Base-by-base conservation (phyloP, 2,113 vertebrate species). In the Herpetotheres cachinnans region DNA sequence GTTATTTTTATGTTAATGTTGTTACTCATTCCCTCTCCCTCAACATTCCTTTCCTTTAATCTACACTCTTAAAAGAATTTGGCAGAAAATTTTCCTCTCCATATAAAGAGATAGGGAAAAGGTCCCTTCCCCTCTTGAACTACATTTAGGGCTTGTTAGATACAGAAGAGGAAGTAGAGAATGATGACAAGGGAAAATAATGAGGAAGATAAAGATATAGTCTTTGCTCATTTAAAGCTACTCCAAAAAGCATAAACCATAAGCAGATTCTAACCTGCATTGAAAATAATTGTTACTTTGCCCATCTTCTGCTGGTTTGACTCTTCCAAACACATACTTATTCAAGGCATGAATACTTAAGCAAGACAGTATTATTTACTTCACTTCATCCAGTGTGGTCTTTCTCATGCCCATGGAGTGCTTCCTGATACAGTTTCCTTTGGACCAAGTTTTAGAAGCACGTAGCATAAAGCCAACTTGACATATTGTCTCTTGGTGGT, bases 251-350 rank as follows among this genome's bases (percentile, higher is more conserved):
- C 1, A 8, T 52, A 92, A 97, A 73, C 10, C 46, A 70, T 20
- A 82, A 83, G 32, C 88, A 96, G 71, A 94, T 94, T 92, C 20
- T 1, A 96, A 96, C 67, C 50, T 90, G 76, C 55, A 71, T 13
- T 81, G 32, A 50, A 85, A 92, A 76, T 47, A 77, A 80, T 77
- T 89, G 29, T 76, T 82, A 81, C n/a, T 95, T 90, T 96, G 77
- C 77, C 73, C 52, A 76, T 81, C 66, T 83, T 86, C 79, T 95
- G 17, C 27, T 91, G 30, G 3, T 78, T 97, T 85, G 30, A 46
- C 27, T 88, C 44, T 86, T 93, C 49, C 76, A 92, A 91, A 86
- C 55, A 70, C 63, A 24, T 47, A 66, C 50, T 95, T 91, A 71
- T 91, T 92, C 80, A 96, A 81, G 77, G 56, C 30, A 26, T 22